phyloP scores from a whole-genome alignment of 2,113 vertebrate genomes.

The Malurus melanocephalus region DNA sequence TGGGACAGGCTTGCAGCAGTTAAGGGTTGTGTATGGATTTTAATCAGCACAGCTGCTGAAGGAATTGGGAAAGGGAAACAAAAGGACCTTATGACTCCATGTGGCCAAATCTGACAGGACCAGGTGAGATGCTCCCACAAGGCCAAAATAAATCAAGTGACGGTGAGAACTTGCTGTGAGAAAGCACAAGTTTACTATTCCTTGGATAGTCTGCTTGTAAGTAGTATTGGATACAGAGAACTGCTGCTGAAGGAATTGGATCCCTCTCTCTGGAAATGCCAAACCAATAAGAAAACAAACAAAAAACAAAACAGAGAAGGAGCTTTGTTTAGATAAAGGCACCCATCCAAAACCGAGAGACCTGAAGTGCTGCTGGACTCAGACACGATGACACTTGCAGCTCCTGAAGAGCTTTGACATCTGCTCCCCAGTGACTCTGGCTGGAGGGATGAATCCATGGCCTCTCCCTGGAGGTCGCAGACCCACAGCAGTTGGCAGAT shows the following conservation, averaged over 20 bases:
- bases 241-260: background rate
- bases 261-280: background rate
- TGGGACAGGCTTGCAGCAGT: background rate
- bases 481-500: background rate
- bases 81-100: background rate
- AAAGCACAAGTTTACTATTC: background rate
- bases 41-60: background rate
- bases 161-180: background rate
- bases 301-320: background rate
- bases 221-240: background rate
- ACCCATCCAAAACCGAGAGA: slow-evolving; percentile 10
- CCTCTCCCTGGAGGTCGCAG: background rate
- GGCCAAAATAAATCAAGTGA: background rate
- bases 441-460: background rate
- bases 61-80: background rate
- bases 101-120: background rate
- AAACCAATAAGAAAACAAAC: background rate
- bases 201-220: background rate
- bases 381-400: background rate
- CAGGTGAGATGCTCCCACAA: background rate
- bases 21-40: background rate
- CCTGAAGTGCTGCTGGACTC: background rate
- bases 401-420: background rate
- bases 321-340: background rate
- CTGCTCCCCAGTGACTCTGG: background rate